A percentile compares a stretch with the other conserved stretches of the same genome.
Evolutionary conservation across 1,140 invertebrate species (phyloP).

Genomic region (Camponotus pennsylvanicus): DNA sequence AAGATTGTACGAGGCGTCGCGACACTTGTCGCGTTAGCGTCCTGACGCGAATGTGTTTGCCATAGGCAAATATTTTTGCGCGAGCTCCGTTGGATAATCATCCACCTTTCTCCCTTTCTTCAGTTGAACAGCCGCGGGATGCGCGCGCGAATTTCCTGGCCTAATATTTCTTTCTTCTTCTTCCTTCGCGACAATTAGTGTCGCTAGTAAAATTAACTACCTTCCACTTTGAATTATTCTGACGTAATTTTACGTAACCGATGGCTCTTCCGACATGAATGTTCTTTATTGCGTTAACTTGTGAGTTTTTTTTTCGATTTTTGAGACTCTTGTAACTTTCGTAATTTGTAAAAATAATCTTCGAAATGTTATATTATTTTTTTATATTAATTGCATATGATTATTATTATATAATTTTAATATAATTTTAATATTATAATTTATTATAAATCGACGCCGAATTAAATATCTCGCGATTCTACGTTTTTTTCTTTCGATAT

Average conservation of each 20-base stretch:
- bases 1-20: background rate
- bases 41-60: constrained; percentile 63
- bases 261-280: background rate
- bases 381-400: background rate
- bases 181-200: constrained; percentile 14
- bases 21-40: constrained; percentile 61
- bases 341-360: background rate
- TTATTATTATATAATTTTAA: background rate
- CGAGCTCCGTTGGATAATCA: constrained; percentile 27
- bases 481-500: background rate
- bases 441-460: background rate
- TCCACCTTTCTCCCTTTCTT: background rate
- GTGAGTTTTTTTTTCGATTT: background rate
- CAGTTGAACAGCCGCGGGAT: background rate
- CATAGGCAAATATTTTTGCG: constrained; percentile 64
- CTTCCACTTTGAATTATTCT: constrained; percentile 41
- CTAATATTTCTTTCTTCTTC: background rate
- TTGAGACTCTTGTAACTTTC: background rate
- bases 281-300: background rate
- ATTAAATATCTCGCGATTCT: background rate
- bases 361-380: background rate
- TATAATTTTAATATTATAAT: too few relatives aligned
- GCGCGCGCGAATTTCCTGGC: background rate
- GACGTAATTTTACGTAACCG: constrained; percentile 28
- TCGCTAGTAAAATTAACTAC: background rate